Conservation (phyloP, 2,888 invertebrate genomes). For the Trachelus iudaicus region DNA sequence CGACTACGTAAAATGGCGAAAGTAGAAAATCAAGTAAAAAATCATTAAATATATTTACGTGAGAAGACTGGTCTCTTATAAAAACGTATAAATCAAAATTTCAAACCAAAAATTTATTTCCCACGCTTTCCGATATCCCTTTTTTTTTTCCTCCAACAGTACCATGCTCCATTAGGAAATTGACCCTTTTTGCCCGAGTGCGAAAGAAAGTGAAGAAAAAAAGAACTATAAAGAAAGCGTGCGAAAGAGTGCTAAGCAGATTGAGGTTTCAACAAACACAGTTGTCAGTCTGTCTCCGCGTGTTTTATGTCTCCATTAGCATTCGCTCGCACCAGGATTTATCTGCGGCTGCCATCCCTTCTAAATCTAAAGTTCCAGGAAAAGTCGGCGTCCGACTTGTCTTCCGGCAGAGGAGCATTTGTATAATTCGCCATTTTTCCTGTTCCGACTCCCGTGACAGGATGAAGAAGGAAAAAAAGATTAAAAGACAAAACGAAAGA, state of each 20-base stretch:
- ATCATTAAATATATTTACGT: neutral
- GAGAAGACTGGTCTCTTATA: neutral
- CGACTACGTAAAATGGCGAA: neutral
- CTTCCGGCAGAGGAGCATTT: neutral
- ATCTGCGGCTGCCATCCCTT: neutral
- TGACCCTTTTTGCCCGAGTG: neutral
- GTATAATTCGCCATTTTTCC: neutral
- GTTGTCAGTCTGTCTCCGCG: conserved; percentile 14
- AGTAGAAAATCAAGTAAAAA: neutral
- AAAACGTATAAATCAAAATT: neutral
- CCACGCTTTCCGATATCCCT: neutral
- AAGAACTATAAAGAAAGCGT: neutral
- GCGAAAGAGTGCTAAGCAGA: conserved; percentile 19
- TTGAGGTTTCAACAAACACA: conserved; percentile 14
- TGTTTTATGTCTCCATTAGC: conserved; percentile 24
- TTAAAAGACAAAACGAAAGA: neutral
- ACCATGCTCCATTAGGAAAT: neutral
- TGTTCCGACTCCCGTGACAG: neutral
- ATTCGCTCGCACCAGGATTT: conserved; percentile 10
- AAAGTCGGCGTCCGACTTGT: neutral
- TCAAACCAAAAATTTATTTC: neutral
- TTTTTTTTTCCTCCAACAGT: neutral
- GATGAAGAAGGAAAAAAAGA: neutral
- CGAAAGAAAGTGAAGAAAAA: neutral
- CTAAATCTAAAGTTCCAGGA: neutral